A percentile compares a stretch with the other conserved stretches of the same genome.
Evolutionary conservation across 1,140 invertebrate genomes (phyloP).

Genomic region (Centruroides vittatus): DNA sequence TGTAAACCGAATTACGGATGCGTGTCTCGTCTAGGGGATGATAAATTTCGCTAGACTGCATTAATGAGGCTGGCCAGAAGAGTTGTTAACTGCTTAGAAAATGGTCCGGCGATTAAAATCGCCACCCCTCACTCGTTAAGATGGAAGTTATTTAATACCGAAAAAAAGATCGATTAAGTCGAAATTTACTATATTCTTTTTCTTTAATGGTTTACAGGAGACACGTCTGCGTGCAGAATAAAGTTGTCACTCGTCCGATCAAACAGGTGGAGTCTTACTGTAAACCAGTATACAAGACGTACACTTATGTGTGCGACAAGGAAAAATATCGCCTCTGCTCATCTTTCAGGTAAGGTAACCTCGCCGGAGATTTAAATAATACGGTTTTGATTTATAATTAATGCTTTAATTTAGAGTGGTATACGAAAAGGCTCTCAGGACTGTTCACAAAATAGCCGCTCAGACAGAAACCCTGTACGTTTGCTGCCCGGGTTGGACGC

Average conservation of each 20-base stretch:
- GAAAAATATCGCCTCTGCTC: constrained; percentile 33
- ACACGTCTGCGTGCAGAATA: constrained; percentile 36
- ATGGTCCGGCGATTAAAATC: too few species aligned
- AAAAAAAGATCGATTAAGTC: too few species aligned
- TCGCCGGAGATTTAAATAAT: constrained; percentile 14
- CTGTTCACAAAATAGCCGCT: constrained; percentile 30
- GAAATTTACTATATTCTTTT: too few species aligned
- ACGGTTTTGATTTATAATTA: too few species aligned
- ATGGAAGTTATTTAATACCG: too few species aligned
- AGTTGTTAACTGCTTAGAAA: too few species aligned
- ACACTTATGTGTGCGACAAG: constrained; percentile 31
- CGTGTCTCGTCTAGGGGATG: too few species aligned
- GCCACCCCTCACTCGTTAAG: too few species aligned
- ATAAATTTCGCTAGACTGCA: too few species aligned
- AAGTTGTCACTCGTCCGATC: constrained; percentile 32
- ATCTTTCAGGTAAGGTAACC: constrained; percentile 26
- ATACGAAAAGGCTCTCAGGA: constrained; percentile 35
- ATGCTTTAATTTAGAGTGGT: constrained; percentile 25
- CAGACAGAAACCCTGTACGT: constrained; percentile 31
- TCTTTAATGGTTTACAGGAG: constrained; percentile 24
- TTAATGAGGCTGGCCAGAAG: too few species aligned
- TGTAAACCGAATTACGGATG: too few species aligned
- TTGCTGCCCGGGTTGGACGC: constrained; percentile 47
- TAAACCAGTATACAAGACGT: constrained; percentile 37
- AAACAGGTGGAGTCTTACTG: constrained; percentile 36